A percentile compares a stretch with the other conserved stretches of the same genome.
Conservation (phyloP, 2,797 vertebrate genomes). For the Xiphophorus birchmanni region DNA sequence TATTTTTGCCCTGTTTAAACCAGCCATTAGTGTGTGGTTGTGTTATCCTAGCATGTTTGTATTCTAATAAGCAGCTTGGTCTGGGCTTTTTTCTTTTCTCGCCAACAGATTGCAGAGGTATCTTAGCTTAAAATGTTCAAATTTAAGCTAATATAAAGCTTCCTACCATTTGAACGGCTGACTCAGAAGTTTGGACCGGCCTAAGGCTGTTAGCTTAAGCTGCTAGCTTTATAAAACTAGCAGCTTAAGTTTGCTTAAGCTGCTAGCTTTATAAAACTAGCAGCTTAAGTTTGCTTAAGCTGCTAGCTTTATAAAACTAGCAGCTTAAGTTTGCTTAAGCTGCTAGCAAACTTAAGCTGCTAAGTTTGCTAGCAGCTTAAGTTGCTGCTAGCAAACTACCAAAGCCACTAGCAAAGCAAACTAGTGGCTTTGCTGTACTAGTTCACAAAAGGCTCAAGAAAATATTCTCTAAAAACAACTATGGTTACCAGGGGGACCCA, state of each 20-base stretch:
- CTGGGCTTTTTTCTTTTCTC: neutral
- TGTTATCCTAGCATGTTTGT: conserved; percentile 22
- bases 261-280: neutral
- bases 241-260: neutral
- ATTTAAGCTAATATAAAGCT: neutral
- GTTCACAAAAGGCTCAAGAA: neutral
- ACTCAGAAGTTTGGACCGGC: neutral
- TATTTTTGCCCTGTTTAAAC: neutral
- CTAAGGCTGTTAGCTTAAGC: neutral
- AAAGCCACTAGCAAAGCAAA: no score
- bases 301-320: neutral
- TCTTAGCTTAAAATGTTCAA: neutral
- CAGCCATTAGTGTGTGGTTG: conserved; percentile 15
- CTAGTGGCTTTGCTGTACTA: neutral
- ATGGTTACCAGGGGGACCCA: neutral
- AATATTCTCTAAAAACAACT: neutral
- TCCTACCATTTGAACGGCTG: neutral
- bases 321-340: neutral
- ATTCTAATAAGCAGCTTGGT: conserved; percentile 16
- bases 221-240: neutral
- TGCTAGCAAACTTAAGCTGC: neutral
- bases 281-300: neutral
- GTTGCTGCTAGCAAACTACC: no score
- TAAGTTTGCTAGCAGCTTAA: neutral
- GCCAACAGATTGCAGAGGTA: neutral